These are phyloP conservation scores for Plagiodera versicolora DNA, from an alignment of 2,888 invertebrate species.

Conservation along the genomic window DNA sequence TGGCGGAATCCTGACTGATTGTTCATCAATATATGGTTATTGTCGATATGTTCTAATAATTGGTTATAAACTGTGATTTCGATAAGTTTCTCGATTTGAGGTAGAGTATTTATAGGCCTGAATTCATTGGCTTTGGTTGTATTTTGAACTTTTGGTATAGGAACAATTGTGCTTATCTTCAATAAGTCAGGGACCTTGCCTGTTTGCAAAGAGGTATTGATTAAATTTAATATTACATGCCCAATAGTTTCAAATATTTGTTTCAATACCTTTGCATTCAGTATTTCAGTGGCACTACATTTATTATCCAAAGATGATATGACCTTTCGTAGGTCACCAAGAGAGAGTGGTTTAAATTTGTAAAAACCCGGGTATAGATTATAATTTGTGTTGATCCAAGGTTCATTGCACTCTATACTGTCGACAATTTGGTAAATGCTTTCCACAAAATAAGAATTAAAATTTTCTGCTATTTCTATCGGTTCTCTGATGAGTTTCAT, in stretches of 20 bases:
- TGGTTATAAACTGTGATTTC: background rate
- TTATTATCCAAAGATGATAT: background rate
- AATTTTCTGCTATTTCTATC: no score
- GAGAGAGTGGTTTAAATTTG: background rate
- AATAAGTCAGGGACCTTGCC: background rate
- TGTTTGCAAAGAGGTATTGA: background rate
- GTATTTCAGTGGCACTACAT: background rate
- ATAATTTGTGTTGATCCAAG: background rate
- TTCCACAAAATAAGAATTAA: background rate
- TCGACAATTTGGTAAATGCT: background rate
- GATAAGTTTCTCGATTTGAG: background rate
- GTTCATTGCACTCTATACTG: background rate
- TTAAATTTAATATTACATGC: background rate
- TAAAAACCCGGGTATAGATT: background rate
- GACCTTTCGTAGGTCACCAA: background rate
- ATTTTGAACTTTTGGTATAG: conserved; percentile 1
- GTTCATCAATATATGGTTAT: no score
- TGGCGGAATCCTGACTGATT: background rate
- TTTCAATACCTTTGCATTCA: background rate
- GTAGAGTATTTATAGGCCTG: background rate
- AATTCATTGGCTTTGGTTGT: conserved; percentile 3
- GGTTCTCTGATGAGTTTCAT: no score
- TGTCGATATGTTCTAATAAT: background rate
- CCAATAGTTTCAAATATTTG: background rate
- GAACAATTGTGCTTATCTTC: background rate